A percentile compares a stretch with the other conserved stretches of the same genome.
Conservation (phyloP, 35 echinoderm and acorn worm species). For the Ophioderma brevispina region DNA sequence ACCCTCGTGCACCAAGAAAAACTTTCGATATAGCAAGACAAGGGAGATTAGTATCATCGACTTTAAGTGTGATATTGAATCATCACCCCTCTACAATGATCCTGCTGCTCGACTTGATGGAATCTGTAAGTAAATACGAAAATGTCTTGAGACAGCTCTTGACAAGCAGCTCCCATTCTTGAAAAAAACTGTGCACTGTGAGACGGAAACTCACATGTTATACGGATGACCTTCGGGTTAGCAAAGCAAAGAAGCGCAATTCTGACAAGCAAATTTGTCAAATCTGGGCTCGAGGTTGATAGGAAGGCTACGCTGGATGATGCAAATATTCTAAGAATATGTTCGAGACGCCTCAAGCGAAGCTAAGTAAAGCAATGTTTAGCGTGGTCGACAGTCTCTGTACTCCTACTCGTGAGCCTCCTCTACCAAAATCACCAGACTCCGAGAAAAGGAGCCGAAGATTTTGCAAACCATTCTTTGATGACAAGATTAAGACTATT, state of each 20-base stretch:
- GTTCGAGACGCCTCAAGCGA: conserved; percentile 10
- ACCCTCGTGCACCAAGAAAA: background rate
- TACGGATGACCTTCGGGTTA: conserved; percentile 11
- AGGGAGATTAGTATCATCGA: background rate
- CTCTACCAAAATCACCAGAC: conserved; percentile 12
- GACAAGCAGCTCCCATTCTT: conserved; percentile 17
- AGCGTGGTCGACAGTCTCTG: background rate
- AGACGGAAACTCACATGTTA: conserved; percentile 20
- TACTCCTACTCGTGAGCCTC: background rate
- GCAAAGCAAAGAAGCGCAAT: background rate
- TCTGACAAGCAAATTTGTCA: conserved; percentile 13
- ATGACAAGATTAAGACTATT: conserved; percentile 30
- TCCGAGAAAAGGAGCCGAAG: background rate
- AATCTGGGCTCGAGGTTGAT: conserved; percentile 11
- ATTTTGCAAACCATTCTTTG: conserved; percentile 54
- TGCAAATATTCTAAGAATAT: conserved; percentile 10
- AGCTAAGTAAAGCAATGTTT: conserved; percentile 21
- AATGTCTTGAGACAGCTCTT: conserved; percentile 2
- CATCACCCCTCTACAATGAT: background rate
- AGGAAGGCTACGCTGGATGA: background rate
- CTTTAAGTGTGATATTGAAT: conserved; percentile 17
- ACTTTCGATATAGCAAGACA: background rate
- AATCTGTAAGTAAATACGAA: conserved; percentile 1
- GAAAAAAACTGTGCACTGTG: conserved; percentile 13
- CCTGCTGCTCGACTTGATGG: background rate